Evolutionary conservation across 1,140 invertebrate species (phyloP).

Genomic region (Halotydeus destructor): DNA sequence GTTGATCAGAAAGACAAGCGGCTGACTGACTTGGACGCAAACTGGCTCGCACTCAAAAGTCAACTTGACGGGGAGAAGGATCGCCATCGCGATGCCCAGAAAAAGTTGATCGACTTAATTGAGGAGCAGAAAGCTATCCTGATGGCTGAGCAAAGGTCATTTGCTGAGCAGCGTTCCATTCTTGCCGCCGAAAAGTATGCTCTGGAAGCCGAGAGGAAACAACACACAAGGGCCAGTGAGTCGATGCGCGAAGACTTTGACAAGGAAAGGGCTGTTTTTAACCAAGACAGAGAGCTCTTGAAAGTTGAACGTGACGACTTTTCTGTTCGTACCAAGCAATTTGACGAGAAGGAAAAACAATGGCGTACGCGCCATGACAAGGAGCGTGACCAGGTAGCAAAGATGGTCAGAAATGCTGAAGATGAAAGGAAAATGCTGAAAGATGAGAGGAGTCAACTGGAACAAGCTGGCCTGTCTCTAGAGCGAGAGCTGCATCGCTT

Average conservation of each 20-base stretch:
- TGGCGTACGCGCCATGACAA: no score
- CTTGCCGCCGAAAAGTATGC: not conserved
- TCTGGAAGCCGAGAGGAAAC: not conserved
- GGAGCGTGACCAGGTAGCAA: no score
- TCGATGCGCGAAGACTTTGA: no score
- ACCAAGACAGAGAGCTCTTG: no score
- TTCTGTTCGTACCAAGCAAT: no score
- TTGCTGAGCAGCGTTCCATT: not conserved
- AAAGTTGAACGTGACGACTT: no score
- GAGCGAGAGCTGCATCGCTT: slow-evolving; percentile 6
- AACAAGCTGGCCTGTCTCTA: slow-evolving; percentile 1
- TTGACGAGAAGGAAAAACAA: no score
- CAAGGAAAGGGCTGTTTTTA: no score
- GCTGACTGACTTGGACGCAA: slow-evolving; percentile 5
- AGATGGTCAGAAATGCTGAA: no score
- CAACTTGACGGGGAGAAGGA: slow-evolving; percentile 4
- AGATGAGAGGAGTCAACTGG: slow-evolving; percentile 3
- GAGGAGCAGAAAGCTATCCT: not conserved
- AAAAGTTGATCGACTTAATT: slow-evolving; percentile 2
- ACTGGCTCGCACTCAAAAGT: slow-evolving; percentile 6
- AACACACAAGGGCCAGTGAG: not conserved
- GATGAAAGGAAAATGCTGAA: not conserved
- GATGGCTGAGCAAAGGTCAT: not conserved
- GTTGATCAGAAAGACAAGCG: slow-evolving; percentile 2
- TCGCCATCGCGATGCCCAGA: not conserved